phyloP scores from a whole-genome alignment of 2,113 vertebrate genomes.

The Laticauda laticaudata region DNA sequence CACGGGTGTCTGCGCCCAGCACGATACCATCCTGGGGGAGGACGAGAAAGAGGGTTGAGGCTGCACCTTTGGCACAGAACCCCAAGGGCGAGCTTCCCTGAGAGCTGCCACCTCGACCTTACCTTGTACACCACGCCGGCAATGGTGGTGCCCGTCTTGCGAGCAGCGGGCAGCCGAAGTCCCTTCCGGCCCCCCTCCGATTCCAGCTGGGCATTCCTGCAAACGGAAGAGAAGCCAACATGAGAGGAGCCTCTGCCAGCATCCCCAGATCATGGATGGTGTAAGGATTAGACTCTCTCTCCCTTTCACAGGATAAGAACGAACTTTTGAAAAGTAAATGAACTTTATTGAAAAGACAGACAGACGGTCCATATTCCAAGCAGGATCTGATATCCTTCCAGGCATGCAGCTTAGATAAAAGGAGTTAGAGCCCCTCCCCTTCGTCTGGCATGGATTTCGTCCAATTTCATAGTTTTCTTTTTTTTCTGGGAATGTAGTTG shows the following conservation, averaged over 20 bases:
- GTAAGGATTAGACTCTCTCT: too few species aligned
- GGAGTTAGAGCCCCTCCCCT: too few species aligned
- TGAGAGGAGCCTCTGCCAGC: neutral
- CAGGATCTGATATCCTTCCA: too few species aligned
- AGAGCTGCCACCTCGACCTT: neutral
- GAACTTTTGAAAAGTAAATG: too few species aligned
- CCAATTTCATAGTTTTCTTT: too few species aligned
- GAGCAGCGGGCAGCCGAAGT: conserved; percentile 75
- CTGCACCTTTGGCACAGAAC: neutral
- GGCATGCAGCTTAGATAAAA: too few species aligned
- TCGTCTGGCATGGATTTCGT: too few species aligned
- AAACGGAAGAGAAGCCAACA: conserved; percentile 28
- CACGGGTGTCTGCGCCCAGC: conserved; percentile 92
- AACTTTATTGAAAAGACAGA: too few species aligned
- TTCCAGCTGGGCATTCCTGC: conserved; percentile 85
- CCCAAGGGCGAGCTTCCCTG: rapidly evolving
- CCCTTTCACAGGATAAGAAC: too few species aligned
- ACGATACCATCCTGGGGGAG: conserved; percentile 84
- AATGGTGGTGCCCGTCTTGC: conserved; percentile 96
- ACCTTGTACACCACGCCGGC: conserved; percentile 93
- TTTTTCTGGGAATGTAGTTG: too few species aligned
- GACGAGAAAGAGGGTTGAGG: neutral
- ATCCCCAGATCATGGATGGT: too few species aligned
- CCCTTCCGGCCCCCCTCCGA: conserved; percentile 77
- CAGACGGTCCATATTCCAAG: too few species aligned